phyloP scores from a whole-genome alignment of 2,113 vertebrate genomes.

The Entelurus aequoreus region DNA sequence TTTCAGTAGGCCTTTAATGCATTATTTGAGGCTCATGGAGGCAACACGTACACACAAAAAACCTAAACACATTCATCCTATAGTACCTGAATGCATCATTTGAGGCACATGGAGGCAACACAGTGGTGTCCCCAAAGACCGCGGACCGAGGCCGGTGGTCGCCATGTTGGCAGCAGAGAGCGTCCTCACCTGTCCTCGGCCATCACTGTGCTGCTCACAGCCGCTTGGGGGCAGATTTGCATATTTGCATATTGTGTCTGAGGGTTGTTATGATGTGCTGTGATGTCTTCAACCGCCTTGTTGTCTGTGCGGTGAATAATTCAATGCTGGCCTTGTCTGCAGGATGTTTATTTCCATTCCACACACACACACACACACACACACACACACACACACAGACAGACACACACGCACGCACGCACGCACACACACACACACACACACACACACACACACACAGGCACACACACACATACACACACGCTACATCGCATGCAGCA shows the following conservation, averaged over 20 bases:
- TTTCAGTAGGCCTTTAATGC: too few relatives aligned
- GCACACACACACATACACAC: slow-evolving; percentile 12
- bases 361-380: not conserved
- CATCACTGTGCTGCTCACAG: too few relatives aligned
- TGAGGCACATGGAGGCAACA: not conserved
- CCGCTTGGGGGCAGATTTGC: too few relatives aligned
- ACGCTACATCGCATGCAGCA: not conserved
- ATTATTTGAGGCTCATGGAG: too few relatives aligned
- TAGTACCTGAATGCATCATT: too few relatives aligned
- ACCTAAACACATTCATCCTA: too few relatives aligned
- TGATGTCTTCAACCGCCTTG: too few relatives aligned
- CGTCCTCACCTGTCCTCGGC: slow-evolving; percentile 9
- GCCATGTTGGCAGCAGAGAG: not conserved
- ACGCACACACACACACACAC: not conserved
- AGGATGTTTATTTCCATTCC: not conserved
- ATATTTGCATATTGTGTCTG: too few relatives aligned
- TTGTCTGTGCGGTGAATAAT: not conserved
- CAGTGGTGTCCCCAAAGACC: slow-evolving; percentile 3
- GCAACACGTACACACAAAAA: too few relatives aligned
- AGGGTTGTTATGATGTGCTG: not conserved
- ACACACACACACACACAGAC: not conserved
- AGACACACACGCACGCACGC: not conserved
- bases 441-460: slow-evolving; percentile 2
- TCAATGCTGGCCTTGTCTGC: not conserved
- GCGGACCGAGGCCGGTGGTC: slow-evolving; percentile 9